Base-by-base conservation (phyloP, 37 sponge, comb jelly and placozoan genomes). In the Halichondria panicea region DNA sequence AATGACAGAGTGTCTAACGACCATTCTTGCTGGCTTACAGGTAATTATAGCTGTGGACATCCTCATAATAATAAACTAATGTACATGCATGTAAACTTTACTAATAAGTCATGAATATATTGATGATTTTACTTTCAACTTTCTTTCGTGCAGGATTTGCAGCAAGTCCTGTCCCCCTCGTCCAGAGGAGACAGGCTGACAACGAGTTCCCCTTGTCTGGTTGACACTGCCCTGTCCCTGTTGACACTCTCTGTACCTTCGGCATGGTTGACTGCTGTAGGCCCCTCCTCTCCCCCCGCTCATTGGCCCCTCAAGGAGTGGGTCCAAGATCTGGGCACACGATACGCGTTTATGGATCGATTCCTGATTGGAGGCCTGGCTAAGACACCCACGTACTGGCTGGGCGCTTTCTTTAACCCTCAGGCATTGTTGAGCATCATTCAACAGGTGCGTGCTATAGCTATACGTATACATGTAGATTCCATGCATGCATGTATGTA, bases 361-460 rank as follows among this genome's bases (percentile, higher is more conserved):
- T 62, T 90, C 4, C 42, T 90, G 56, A 54, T 35, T 43, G 50
- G 45, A 15, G 93, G 87, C 1, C 45, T 74, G 44, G 76, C 89
- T 41, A 91, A 87, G 67, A 72, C 63, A 1, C 89, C 94, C 21
- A 80, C 86, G 4, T 91, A 76, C 39, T 84, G 83, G 76, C 68
- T 94, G 22, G 94, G 94, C n/a, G 78, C 71, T 5, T 87, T 94
- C 67, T 76, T 87, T 36, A 60, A 87, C 33, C 93, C 94, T 31
- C 66, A 55, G 50, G 71, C 73, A 22, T 78, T 91, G 45, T 55
- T 91, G 43, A 81, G 73, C 66, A 57, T 90, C 24, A 32, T 94
- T 4, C 68, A 86, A 9, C 94, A 94, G 77, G 94, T 90, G 55
- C n/a, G n/a, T n/a, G n/a, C n/a, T n/a, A n/a, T n/a, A n/a, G n/a